phyloP scores from a whole-genome alignment of 2,113 vertebrate genomes.

The Diadophis punctatus region DNA sequence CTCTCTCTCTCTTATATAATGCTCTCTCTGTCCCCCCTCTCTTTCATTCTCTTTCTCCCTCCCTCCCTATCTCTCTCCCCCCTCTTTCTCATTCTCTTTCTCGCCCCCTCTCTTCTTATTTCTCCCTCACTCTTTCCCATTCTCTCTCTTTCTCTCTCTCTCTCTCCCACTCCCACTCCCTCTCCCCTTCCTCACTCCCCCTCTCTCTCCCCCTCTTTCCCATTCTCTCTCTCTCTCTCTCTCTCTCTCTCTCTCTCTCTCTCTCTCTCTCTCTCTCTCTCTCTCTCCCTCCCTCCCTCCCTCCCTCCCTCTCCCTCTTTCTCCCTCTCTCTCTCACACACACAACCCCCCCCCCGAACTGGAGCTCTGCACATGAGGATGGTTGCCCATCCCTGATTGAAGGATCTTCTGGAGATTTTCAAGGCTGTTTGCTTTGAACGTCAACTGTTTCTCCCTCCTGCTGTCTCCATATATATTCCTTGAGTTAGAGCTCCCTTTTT shows the following conservation, averaged over 20 bases:
- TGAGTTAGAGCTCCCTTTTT: not conserved
- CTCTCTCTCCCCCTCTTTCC: no score
- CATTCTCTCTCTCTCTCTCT: rapidly evolving
- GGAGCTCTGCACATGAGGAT: not conserved
- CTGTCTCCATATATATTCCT: not conserved
- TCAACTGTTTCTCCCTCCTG: not conserved
- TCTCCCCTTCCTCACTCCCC: no score
- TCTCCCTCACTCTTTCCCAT: no score
- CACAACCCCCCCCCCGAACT: not conserved
- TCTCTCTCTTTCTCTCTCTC: no score
- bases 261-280: rapidly evolving
- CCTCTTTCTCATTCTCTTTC: no score
- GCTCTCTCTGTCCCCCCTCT: rapidly evolving
- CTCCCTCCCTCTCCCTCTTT: no score
- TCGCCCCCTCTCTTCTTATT: no score
- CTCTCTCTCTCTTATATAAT: not conserved
- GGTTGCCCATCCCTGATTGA: not conserved
- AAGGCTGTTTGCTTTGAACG: not conserved
- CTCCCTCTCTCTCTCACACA: no score
- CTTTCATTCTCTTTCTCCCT: rapidly evolving
- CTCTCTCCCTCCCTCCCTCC: rapidly evolving
- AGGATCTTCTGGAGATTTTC: not conserved
- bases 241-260: rapidly evolving
- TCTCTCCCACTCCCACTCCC: no score
- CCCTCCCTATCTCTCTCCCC: rapidly evolving